Conservation (phyloP, 2,797 vertebrate genomes). For the Lutra lutra region DNA sequence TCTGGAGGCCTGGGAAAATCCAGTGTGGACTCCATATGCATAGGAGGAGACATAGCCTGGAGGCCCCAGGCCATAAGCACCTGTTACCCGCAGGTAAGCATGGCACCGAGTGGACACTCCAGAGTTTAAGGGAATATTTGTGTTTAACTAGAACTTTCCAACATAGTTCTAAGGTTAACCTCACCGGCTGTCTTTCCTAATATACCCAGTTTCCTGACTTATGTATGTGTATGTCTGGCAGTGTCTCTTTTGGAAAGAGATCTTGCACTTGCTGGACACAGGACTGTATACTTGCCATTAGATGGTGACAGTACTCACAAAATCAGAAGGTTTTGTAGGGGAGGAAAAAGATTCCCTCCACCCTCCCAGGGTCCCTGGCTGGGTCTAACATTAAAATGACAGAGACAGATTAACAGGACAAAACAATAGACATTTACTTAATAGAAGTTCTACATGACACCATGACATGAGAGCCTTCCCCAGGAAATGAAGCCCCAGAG, state of each 20-base stretch:
- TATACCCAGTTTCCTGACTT: not conserved
- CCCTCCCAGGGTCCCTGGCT: not conserved
- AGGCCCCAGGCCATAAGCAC: not conserved
- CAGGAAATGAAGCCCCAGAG: not conserved
- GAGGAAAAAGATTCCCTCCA: not conserved
- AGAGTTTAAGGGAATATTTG: not conserved
- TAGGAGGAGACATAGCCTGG: not conserved
- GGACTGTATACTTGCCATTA: not conserved
- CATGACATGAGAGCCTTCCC: not conserved
- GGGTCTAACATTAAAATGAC: not conserved
- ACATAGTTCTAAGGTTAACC: not conserved
- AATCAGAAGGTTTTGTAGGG: not conserved
- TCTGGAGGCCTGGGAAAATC: not conserved
- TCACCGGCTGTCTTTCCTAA: not conserved
- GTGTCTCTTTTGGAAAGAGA: not conserved
- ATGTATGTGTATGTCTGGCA: not conserved
- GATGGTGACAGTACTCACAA: not conserved
- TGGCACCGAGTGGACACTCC: not conserved
- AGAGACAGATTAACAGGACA: not conserved
- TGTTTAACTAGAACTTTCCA: not conserved
- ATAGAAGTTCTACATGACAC: not conserved
- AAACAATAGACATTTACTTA: not conserved
- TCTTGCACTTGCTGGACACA: not conserved
- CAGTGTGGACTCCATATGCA: not conserved
- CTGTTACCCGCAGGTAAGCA: not conserved